These are phyloP conservation scores for Struthidea cinerea DNA, from an alignment of 2,113 vertebrate species.

Conservation along the genomic window DNA sequence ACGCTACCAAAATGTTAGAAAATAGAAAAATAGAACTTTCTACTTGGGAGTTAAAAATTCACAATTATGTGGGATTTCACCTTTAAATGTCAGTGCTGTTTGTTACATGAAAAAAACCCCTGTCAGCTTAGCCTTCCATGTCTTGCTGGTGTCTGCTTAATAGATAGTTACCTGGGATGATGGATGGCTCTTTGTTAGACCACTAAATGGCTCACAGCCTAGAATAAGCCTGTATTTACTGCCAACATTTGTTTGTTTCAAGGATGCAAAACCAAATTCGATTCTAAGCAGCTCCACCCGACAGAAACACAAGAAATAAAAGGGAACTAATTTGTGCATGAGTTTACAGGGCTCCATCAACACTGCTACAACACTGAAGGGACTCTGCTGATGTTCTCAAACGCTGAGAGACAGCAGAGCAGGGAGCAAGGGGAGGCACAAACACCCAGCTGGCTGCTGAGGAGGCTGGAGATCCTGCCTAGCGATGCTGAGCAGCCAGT, in stretches of 20 bases:
- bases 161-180: conserved; percentile 66
- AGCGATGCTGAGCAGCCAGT: neutral
- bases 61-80: conserved; percentile 65
- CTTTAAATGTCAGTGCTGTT: conserved; percentile 68
- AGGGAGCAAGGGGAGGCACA: neutral
- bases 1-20: neutral
- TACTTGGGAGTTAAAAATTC: conserved; percentile 45
- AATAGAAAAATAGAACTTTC: conserved; percentile 26
- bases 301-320: conserved; percentile 36
- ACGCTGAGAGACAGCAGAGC: neutral
- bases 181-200: conserved; percentile 32
- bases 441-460: neutral
- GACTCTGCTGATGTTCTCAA: neutral
- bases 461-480: neutral
- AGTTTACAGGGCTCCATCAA: conserved; percentile 50
- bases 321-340: conserved; percentile 38
- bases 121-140: conserved; percentile 66
- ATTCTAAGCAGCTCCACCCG: conserved; percentile 30
- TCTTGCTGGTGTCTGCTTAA: conserved; percentile 68
- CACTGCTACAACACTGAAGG: neutral
- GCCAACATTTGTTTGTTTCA: conserved; percentile 51
- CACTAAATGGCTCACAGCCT: conserved; percentile 51
- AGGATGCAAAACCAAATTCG: conserved; percentile 33
- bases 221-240: conserved; percentile 29
- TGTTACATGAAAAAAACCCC: conserved; percentile 58